Conservation (phyloP, 2,797 vertebrate species). For the Anas capensis region DNA sequence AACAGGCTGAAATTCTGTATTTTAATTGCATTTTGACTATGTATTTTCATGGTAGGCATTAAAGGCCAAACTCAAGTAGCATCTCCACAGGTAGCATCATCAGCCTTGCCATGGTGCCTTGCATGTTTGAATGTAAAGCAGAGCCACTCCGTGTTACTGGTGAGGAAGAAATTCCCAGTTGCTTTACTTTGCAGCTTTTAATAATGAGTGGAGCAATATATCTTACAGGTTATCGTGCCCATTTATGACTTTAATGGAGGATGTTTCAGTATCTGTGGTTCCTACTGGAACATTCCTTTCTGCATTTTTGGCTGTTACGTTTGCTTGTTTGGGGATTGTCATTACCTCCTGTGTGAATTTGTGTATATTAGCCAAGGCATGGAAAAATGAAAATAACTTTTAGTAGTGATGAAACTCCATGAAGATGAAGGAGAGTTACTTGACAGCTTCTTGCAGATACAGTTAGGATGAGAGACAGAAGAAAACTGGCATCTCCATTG, state of each 20-base stretch:
- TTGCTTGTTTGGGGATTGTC: background rate
- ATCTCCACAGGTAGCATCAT: background rate
- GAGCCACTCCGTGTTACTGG: background rate
- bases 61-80: background rate
- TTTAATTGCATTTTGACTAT: slow-evolving; percentile 39
- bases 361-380: background rate
- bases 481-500: background rate
- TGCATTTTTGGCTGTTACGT: rapidly evolving
- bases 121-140: background rate
- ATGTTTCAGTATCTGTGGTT: background rate
- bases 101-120: background rate
- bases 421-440: rapidly evolving
- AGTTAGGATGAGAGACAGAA: background rate
- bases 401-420: background rate
- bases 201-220: background rate
- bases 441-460: background rate
- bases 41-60: background rate
- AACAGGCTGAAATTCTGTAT: background rate
- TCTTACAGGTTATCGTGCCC: background rate
- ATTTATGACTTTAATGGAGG: background rate
- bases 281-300: background rate
- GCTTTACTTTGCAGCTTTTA: background rate
- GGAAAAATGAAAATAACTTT: background rate
- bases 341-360: background rate
- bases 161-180: background rate